Conservation (phyloP, 2,888 invertebrate species). For the Orthosia gracilis region DNA sequence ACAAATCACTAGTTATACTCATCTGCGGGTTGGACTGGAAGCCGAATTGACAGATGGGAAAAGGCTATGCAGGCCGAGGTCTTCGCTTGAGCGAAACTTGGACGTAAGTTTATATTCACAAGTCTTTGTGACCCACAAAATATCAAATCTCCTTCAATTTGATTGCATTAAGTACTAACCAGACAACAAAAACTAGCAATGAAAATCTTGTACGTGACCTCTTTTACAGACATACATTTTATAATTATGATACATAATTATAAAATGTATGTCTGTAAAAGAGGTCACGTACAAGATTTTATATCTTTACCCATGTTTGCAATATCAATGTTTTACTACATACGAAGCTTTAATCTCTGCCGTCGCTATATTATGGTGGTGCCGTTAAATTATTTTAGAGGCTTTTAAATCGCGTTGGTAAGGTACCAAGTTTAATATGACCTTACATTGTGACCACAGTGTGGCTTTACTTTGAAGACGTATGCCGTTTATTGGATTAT, state of each 20-base stretch:
- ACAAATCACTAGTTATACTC: too few species aligned
- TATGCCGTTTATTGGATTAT: conserved; percentile 24
- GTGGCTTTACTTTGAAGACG: conserved; percentile 27
- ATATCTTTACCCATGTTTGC: conserved; percentile 19
- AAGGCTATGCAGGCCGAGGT: not conserved
- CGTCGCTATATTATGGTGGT: conserved; percentile 35
- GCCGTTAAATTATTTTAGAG: conserved; percentile 58
- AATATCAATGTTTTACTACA: conserved; percentile 53
- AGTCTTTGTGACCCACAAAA: too few species aligned
- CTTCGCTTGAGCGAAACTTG: not conserved
- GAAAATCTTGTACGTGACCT: conserved; percentile 1
- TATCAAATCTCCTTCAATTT: not conserved
- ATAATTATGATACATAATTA: too few species aligned
- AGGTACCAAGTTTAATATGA: conserved; percentile 46
- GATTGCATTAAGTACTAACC: too few species aligned
- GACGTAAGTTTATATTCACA: too few species aligned
- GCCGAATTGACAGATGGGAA: too few species aligned
- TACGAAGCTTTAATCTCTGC: conserved; percentile 50
- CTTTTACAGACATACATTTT: not conserved
- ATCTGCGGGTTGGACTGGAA: too few species aligned
- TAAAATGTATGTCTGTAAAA: not conserved
- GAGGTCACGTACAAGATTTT: conserved; percentile 2
- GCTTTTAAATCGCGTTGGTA: conserved; percentile 43
- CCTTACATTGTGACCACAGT: conserved; percentile 52
- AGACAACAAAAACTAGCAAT: not conserved